Base-by-base conservation (phyloP, 1,140 invertebrate genomes). In the Saxidomus purpurata region DNA sequence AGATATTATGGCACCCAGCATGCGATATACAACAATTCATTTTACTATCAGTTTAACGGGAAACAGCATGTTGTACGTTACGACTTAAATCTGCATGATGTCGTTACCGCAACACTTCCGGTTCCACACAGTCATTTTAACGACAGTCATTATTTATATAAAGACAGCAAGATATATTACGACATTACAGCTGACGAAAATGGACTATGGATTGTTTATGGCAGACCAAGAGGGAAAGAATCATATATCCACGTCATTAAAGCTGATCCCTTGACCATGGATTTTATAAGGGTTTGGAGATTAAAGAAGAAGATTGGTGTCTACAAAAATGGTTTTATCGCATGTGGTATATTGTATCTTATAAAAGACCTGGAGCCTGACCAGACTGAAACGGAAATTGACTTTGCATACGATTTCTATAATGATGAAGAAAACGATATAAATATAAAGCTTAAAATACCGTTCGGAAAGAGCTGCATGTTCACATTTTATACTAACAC, bases 181-280 rank as follows among this genome's bases (percentile, higher is more conserved):
- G 87, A 89, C 40, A 77, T 89, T 4, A 77, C 34, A 2, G 87
- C 80, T 1, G 80, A 89, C 36, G 87, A 89, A 47, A 84, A 89
- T 74, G 87, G 87, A 19, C 43, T 89, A 55, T 89, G 87, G 87
- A 79, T 89, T 22, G 71, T 89, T 19, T 89, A 59, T 25, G 80
- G 80, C 13, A 19, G 71, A 40, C 52, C 8, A 25, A 63, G 77
- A 19, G 80, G 52, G 3, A 34, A 28, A 1, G 67, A 34, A 34
- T 89, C 87, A 25, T 61, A 31, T 31, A 82, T 89, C 17, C 69
- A 83, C 49, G 87, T 83, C 17, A 77, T 77, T n/a, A 89, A 89
- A 84, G 59, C 52, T 22, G 79, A 83, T 36, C 34, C 67, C 0
- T n/a, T n/a, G 15, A 83, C 80, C 1, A 34, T 89, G 47, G 67